Evolutionary conservation across 2,797 vertebrate genomes (phyloP).

Genomic region (Synanceia verrucosa): DNA sequence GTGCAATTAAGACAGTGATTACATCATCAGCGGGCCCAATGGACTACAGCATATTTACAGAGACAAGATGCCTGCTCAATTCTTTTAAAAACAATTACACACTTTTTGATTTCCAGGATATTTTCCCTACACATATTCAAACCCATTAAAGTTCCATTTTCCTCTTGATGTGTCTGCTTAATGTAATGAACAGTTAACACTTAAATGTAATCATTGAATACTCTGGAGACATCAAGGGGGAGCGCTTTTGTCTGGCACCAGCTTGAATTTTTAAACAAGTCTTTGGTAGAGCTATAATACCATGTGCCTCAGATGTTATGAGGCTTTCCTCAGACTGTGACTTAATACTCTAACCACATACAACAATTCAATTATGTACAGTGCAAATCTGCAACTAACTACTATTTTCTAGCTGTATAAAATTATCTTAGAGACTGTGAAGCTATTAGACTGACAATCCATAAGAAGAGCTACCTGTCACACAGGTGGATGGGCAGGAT

Average conservation of each 20-base stretch:
- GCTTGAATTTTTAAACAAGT: neutral
- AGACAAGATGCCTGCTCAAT: slow-evolving; percentile 43
- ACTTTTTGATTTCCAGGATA: slow-evolving; percentile 59
- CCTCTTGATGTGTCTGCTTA: slow-evolving; percentile 48
- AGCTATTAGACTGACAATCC: neutral
- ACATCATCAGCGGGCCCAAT: slow-evolving; percentile 76
- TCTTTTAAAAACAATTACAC: slow-evolving; percentile 72
- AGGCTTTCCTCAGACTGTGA: neutral
- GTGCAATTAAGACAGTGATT: slow-evolving; percentile 78
- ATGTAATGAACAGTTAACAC: slow-evolving; percentile 55
- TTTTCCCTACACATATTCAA: slow-evolving; percentile 41
- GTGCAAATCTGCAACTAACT: neutral
- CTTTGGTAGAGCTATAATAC: neutral
- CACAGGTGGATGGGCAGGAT: slow-evolving; percentile 86
- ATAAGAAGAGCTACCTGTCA: slow-evolving; percentile 81
- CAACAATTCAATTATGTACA: neutral
- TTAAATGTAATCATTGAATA: slow-evolving; percentile 41
- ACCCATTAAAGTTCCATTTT: slow-evolving; percentile 70
- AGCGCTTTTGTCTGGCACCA: neutral
- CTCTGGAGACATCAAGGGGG: slow-evolving; percentile 1
- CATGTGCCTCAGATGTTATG: neutral
- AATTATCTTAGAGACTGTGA: neutral
- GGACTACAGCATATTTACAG: slow-evolving; percentile 76
- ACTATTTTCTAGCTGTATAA: neutral
- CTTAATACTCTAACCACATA: neutral